phyloP scores from a whole-genome alignment of 2,888 invertebrate genomes.

The Cephus spinipes region DNA sequence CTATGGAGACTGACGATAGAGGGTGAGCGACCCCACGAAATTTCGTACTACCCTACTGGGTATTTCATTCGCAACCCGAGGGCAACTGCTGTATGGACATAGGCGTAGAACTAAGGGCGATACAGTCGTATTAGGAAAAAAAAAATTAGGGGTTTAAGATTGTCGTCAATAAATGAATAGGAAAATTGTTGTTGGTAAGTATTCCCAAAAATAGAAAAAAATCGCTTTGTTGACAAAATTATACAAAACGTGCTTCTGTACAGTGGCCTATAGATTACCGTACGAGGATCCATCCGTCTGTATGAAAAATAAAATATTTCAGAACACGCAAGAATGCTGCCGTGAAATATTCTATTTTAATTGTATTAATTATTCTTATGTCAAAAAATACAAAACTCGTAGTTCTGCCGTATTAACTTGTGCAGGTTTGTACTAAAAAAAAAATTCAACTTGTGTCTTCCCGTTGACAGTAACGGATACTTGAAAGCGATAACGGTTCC shows the following conservation, averaged over 20 bases:
- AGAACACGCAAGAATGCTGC: background rate
- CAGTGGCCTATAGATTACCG: background rate
- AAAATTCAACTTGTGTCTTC: background rate
- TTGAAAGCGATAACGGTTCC: background rate
- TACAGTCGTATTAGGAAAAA: background rate
- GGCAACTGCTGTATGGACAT: background rate
- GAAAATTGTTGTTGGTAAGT: no score
- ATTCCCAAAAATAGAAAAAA: background rate
- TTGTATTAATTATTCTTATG: background rate
- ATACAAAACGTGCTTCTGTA: background rate
- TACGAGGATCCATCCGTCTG: background rate
- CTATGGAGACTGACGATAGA: conserved; percentile 12
- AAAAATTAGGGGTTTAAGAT: background rate
- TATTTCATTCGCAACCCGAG: conserved; percentile 18
- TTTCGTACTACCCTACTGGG: conserved; percentile 26
- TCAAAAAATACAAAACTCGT: background rate
- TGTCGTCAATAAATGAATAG: background rate
- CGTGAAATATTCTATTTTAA: background rate
- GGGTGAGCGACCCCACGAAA: conserved; percentile 31
- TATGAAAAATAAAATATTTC: background rate
- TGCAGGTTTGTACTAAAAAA: background rate
- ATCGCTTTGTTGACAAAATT: background rate
- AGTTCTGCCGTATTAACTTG: no score
- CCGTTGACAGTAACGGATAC: background rate
- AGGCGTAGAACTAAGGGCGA: background rate